Conservation (phyloP, 2,888 invertebrate species). For the Dolichopus griseipennis region DNA sequence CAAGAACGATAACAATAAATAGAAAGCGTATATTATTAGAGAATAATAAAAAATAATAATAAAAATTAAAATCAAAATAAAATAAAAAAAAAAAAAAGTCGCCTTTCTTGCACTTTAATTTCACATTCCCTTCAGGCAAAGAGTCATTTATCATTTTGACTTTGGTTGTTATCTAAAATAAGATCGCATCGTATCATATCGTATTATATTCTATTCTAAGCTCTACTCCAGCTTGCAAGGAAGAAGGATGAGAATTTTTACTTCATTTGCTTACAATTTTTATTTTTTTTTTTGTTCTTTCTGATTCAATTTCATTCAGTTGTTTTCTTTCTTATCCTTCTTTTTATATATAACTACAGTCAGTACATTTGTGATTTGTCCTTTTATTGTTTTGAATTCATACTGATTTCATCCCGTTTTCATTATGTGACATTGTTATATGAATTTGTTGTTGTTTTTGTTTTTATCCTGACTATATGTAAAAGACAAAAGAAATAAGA, state of each 20-base stretch:
- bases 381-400: not conserved
- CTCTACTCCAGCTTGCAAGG: slow-evolving; percentile 11
- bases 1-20: slow-evolving; percentile 8
- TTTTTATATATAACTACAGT: not conserved
- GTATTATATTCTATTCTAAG: too few species aligned
- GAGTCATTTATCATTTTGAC: slow-evolving; percentile 25
- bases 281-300: slow-evolving; percentile 21
- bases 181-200: slow-evolving; percentile 22
- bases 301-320: slow-evolving; percentile 19
- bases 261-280: slow-evolving; percentile 19
- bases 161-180: slow-evolving; percentile 25
- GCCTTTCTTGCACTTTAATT: slow-evolving; percentile 24
- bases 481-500: too few species aligned
- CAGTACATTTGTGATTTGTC: not conserved
- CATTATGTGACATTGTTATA: not conserved
- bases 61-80: not conserved
- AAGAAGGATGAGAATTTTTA: slow-evolving; percentile 14
- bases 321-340: slow-evolving; percentile 11
- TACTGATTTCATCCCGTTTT: not conserved
- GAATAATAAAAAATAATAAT: not conserved
- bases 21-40: not conserved
- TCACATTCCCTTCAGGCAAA: slow-evolving; percentile 24
- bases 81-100: slow-evolving; percentile 17
- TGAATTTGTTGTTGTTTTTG: too few species aligned
- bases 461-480: not conserved